A percentile compares a stretch with the other conserved stretches of the same genome.
Conservation (phyloP, 2,797 vertebrate species). For the Ambastaia sidthimunki region DNA sequence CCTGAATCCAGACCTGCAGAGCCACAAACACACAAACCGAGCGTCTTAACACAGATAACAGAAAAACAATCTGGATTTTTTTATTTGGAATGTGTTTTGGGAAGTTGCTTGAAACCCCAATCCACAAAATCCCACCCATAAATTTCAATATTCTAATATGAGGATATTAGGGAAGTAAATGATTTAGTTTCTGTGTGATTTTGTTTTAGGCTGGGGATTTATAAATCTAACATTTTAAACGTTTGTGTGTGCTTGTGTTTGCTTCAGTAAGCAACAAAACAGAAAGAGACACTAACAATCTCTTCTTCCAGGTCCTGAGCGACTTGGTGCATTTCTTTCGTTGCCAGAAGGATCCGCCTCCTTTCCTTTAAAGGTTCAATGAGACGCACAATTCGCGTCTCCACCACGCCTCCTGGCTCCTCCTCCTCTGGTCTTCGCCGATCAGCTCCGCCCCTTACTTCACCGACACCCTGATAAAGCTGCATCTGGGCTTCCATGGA, state of each 20-base stretch:
- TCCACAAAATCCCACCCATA: too few relatives aligned
- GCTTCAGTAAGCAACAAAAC: not conserved
- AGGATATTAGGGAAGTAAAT: too few relatives aligned
- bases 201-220: too few relatives aligned
- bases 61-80: too few relatives aligned
- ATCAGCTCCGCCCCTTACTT: slow-evolving; percentile 75
- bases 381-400: slow-evolving; percentile 89
- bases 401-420: slow-evolving; percentile 80
- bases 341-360: slow-evolving; percentile 88
- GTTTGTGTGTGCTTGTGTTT: not conserved
- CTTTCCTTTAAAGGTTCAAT: slow-evolving; percentile 93
- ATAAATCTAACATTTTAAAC: too few relatives aligned
- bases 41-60: not conserved
- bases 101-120: too few relatives aligned
- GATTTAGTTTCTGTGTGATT: too few relatives aligned
- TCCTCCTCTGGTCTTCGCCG: slow-evolving; percentile 78
- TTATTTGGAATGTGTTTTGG: too few relatives aligned
- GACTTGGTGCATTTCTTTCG: slow-evolving; percentile 94
- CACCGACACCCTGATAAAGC: slow-evolving; percentile 87
- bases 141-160: too few relatives aligned
- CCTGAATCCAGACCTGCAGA: slow-evolving; percentile 92
- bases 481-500: slow-evolving; percentile 92
- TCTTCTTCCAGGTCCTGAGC: slow-evolving; percentile 93
- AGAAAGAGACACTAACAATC: slow-evolving; percentile 84
- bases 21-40: slow-evolving; percentile 29